Conservation (phyloP, 2,797 vertebrate species). For the Tadarida brasiliensis region DNA sequence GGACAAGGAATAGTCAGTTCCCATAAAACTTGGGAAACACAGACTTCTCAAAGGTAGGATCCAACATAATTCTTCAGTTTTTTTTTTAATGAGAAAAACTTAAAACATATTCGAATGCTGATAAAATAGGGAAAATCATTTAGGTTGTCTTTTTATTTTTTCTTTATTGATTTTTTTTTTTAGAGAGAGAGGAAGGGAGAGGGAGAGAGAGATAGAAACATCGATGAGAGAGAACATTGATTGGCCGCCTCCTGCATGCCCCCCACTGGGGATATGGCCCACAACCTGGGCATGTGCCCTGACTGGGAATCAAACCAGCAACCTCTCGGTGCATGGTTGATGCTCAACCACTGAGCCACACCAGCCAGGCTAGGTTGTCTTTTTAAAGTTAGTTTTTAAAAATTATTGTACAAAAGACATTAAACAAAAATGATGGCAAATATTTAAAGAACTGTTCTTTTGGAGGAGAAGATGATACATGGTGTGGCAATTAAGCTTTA, state of each 20-base stretch:
- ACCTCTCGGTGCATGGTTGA: too few species aligned
- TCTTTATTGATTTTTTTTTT: too few species aligned
- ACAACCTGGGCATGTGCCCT: too few species aligned
- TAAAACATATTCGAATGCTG: neutral
- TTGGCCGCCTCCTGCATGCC: too few species aligned
- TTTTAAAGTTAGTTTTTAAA: conserved; percentile 7
- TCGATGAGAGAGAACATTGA: too few species aligned
- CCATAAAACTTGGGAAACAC: neutral
- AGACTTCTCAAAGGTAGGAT: conserved; percentile 28
- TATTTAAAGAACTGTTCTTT: conserved; percentile 9
- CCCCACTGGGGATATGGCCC: too few species aligned
- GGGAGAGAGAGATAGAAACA: too few species aligned
- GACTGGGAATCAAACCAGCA: too few species aligned
- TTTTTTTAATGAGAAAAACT: conserved; percentile 34
- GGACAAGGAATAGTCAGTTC: neutral
- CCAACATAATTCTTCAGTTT: neutral
- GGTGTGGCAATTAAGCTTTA: neutral
- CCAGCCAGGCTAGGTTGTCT: neutral
- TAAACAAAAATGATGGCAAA: conserved; percentile 33
- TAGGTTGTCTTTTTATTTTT: neutral
- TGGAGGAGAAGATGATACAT: neutral
- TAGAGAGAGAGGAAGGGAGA: too few species aligned
- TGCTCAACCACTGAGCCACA: too few species aligned
- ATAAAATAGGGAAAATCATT: conserved; percentile 42
- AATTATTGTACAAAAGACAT: neutral